phyloP scores from a whole-genome alignment of 2,888 invertebrate genomes.

The Parnassius orleans region DNA sequence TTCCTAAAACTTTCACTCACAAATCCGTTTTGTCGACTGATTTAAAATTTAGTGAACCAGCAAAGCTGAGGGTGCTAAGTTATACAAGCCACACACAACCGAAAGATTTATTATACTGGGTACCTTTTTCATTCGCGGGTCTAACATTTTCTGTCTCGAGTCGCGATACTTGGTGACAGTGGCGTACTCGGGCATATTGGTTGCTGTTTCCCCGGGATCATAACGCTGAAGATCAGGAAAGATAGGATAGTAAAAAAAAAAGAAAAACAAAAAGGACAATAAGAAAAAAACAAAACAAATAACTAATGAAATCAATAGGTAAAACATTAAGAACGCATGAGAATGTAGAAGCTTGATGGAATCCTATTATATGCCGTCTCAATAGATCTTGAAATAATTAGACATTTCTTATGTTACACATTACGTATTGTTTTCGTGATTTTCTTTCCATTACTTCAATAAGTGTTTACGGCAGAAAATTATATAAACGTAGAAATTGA shows the following conservation, averaged over 20 bases:
- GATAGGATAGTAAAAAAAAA: constrained; percentile 31
- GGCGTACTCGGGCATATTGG: constrained; percentile 56
- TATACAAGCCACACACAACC: constrained; percentile 5
- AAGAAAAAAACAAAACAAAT: not conserved
- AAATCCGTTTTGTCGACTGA: too few species aligned
- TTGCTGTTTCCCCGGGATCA: constrained; percentile 27
- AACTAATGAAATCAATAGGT: not conserved
- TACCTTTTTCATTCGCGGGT: constrained; percentile 57
- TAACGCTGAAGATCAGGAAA: constrained; percentile 32
- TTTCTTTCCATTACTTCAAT: too few species aligned
- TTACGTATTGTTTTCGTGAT: too few species aligned
- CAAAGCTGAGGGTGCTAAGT: constrained; percentile 22
- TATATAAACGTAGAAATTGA: too few species aligned
- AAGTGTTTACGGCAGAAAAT: too few species aligned
- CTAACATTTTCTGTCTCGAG: constrained; percentile 41
- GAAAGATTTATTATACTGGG: constrained; percentile 23
- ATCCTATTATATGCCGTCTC: too few species aligned
- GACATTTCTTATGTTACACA: too few species aligned
- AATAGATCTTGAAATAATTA: too few species aligned
- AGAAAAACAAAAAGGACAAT: constrained; percentile 18
- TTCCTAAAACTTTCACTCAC: too few species aligned
- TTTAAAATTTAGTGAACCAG: not conserved
- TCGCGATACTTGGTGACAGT: constrained; percentile 53
- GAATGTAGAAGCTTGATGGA: too few species aligned
- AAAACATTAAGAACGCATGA: not conserved